Percentiles rank a stretch among this genome's conserved stretches.
Evolutionary conservation across 2,797 vertebrate species (phyloP).

Genomic region (Notolepis coatsorum): DNA sequence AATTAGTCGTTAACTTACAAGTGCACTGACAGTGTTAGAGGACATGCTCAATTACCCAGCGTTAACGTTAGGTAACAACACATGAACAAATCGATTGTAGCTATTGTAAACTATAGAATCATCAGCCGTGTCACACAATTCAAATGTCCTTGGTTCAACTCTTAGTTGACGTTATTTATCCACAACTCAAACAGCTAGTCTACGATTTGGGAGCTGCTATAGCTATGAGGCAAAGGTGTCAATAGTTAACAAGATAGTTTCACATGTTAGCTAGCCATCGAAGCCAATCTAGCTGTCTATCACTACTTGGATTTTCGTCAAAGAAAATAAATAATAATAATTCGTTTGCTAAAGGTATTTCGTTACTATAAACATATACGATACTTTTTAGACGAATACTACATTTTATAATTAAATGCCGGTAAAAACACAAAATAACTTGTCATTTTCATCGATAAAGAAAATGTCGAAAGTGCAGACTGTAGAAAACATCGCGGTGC

Average conservation of each 20-base stretch:
- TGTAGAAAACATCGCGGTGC: background rate
- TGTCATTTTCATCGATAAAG: background rate
- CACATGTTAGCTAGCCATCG: slow-evolving; percentile 30
- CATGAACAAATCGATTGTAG: background rate
- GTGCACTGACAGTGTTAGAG: slow-evolving; percentile 34
- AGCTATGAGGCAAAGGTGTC: background rate
- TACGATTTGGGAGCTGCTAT: background rate
- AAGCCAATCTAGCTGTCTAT: background rate
- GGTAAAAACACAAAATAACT: background rate
- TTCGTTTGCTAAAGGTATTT: rapidly evolving
- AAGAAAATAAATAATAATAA: rapidly evolving
- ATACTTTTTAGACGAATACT: too few relatives aligned
- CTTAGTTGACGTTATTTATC: too few relatives aligned
- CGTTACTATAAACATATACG: too few relatives aligned
- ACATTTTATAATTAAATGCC: rapidly evolving
- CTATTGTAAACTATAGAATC: background rate
- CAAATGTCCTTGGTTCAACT: too few relatives aligned
- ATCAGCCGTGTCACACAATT: too few relatives aligned
- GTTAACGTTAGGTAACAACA: background rate
- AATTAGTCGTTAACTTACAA: slow-evolving; percentile 1
- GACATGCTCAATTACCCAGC: slow-evolving; percentile 53
- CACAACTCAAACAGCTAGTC: background rate
- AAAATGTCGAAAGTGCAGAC: slow-evolving; percentile 55
- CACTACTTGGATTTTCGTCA: slow-evolving; percentile 38
- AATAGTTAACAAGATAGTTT: slow-evolving; percentile 1